These are phyloP conservation scores for Helicorthomorpha holstii DNA, from an alignment of 1,140 invertebrate genomes.

Conservation along the genomic window DNA sequence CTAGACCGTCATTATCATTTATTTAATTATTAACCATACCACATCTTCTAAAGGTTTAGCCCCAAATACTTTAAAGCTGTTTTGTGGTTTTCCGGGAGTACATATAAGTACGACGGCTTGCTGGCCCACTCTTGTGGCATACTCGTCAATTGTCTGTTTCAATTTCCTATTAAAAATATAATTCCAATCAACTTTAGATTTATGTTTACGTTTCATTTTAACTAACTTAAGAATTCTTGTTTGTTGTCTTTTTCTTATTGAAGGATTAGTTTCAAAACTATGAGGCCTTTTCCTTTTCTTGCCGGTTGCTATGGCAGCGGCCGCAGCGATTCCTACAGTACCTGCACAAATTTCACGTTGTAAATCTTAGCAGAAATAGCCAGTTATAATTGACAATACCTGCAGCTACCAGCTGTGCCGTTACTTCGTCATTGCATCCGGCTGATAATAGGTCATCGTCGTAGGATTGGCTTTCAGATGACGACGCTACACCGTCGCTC, in stretches of 20 bases:
- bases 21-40: constrained; percentile 28
- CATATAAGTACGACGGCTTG: constrained; percentile 90
- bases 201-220: background rate
- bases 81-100: constrained; percentile 89
- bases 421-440: constrained; percentile 70
- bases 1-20: background rate
- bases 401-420: constrained; percentile 83
- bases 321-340: constrained; percentile 87
- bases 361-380: background rate
- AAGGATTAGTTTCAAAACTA: constrained; percentile 95
- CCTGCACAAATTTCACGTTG: constrained; percentile 34
- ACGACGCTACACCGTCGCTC: constrained; percentile 23
- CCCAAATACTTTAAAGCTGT: constrained; percentile 86
- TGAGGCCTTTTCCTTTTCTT: constrained; percentile 90
- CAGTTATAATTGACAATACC: constrained; percentile 30
- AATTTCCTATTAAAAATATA: constrained; percentile 46
- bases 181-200: background rate
- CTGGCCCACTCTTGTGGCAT: constrained; percentile 90
- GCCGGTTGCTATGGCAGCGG: constrained; percentile 86
- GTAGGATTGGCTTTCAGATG: constrained; percentile 27
- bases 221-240: constrained; percentile 72
- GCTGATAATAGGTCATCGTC: constrained; percentile 27
- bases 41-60: constrained; percentile 94
- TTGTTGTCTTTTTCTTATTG: constrained; percentile 87
- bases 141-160: constrained; percentile 74